phyloP scores from a whole-genome alignment of 2,888 invertebrate species.

The Siphlonurus alternatus region DNA sequence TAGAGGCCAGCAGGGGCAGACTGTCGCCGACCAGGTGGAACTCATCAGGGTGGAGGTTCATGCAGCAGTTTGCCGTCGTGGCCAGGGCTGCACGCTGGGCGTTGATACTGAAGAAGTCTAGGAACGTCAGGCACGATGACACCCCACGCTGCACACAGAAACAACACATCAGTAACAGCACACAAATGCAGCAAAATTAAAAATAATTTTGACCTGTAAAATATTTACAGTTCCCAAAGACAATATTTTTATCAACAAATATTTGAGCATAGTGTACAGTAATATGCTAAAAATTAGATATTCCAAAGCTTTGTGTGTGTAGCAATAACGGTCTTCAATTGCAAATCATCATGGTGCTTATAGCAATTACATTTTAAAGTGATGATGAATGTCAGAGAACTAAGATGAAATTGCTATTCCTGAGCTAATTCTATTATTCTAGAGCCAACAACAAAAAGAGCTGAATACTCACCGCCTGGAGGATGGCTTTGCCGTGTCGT shows the following conservation, averaged over 20 bases:
- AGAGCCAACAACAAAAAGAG: no score
- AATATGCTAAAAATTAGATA: no score
- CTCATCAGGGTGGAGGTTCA: constrained; percentile 83
- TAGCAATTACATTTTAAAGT: no score
- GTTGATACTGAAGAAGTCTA: constrained; percentile 97
- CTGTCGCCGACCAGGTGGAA: constrained; percentile 86
- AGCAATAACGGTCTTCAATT: no score
- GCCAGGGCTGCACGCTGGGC: constrained; percentile 93
- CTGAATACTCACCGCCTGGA: constrained; percentile 68
- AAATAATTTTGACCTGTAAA: neutral
- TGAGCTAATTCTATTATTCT: no score
- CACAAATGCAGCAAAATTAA: neutral
- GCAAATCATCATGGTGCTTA: no score
- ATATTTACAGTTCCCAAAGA: neutral
- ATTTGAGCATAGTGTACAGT: no score
- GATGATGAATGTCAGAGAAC: no score
- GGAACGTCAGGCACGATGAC: constrained; percentile 84
- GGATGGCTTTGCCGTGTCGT: constrained; percentile 88
- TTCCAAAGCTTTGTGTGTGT: no score
- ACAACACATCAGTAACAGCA: constrained; percentile 14
- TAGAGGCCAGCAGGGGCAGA: constrained; percentile 61
- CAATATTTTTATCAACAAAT: neutral
- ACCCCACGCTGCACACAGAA: constrained; percentile 87
- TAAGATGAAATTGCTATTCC: no score
- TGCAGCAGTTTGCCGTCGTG: constrained; percentile 95